These are phyloP conservation scores for Andricus curvator DNA, from an alignment of 2,888 invertebrate species.

Conservation along the genomic window DNA sequence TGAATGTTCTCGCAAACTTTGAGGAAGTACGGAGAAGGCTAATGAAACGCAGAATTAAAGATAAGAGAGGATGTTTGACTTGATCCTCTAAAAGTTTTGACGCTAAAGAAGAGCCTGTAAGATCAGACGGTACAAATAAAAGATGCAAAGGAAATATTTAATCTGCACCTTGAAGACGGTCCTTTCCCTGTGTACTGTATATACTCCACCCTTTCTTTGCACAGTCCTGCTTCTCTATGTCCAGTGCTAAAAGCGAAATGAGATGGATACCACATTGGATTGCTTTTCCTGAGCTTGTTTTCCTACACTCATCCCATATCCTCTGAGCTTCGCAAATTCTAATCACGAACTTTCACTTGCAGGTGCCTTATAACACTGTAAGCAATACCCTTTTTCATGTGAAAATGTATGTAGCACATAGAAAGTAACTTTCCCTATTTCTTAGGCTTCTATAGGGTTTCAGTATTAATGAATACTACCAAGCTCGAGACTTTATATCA, in stretches of 20 bases:
- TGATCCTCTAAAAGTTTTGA: conserved; percentile 28
- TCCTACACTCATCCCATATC: conserved; percentile 27
- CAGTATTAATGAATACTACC: conserved; percentile 20
- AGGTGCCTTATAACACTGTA: conserved; percentile 11
- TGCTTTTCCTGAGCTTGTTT: conserved; percentile 30
- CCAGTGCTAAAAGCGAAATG: conserved; percentile 38
- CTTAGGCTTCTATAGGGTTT: conserved; percentile 14
- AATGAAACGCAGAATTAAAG: conserved; percentile 37
- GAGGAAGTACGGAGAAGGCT: conserved; percentile 15
- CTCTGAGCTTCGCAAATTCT: conserved; percentile 32
- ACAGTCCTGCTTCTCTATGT: background rate
- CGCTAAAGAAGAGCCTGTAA: conserved; percentile 11
- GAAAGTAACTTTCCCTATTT: background rate
- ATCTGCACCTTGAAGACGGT: conserved; percentile 9
- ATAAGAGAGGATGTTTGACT: conserved; percentile 24
- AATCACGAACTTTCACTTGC: conserved; percentile 34
- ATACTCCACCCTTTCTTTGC: conserved; percentile 9
- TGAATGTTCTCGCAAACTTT: conserved; percentile 8
- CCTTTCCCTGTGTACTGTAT: conserved; percentile 3
- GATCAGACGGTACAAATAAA: conserved; percentile 16
- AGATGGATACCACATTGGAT: conserved; percentile 37
- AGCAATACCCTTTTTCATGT: background rate
- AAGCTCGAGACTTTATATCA: conserved; percentile 17
- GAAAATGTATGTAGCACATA: conserved; percentile 8
- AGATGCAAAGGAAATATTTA: conserved; percentile 28